Evolutionary conservation across 2,888 invertebrate genomes (phyloP).

Genomic region (Drosophila picticornis): DNA sequence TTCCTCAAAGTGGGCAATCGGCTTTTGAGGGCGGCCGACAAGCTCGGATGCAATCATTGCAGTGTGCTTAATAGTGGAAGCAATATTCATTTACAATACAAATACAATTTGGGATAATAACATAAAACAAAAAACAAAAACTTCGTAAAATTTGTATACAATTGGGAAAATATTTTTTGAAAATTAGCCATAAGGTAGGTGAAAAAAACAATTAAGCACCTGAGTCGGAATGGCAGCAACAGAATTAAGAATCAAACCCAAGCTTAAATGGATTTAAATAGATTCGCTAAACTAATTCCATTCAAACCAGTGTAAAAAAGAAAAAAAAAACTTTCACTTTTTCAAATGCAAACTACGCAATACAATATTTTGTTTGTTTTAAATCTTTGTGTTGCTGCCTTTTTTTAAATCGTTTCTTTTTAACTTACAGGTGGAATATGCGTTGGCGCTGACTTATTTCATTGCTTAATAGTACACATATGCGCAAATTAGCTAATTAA

Average conservation of each 20-base stretch:
- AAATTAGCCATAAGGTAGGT: background rate
- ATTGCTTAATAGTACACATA: constrained; percentile 7
- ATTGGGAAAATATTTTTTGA: background rate
- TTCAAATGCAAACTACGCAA: constrained; percentile 39
- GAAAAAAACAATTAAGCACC: background rate
- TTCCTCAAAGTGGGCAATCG: constrained; percentile 47
- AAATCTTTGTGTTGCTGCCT: background rate
- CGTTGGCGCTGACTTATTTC: constrained; percentile 19
- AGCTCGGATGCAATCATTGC: constrained; percentile 57
- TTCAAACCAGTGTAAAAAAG: background rate
- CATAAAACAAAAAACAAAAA: background rate
- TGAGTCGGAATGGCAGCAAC: background rate
- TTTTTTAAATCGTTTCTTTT: background rate
- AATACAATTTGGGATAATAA: background rate
- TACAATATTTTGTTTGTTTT: background rate
- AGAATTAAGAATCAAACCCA: background rate
- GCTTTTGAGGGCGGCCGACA: constrained; percentile 35
- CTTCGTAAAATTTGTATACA: background rate
- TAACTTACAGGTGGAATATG: constrained; percentile 31
- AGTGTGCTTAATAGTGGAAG: background rate
- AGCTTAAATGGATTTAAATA: background rate
- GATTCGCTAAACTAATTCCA: background rate
- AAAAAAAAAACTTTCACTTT: constrained; percentile 51
- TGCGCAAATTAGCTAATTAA: constrained; percentile 17
- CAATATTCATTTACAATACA: background rate